Evolutionary conservation across 2,797 vertebrate species (phyloP).

Genomic region (Sarcophilus harrisii): DNA sequence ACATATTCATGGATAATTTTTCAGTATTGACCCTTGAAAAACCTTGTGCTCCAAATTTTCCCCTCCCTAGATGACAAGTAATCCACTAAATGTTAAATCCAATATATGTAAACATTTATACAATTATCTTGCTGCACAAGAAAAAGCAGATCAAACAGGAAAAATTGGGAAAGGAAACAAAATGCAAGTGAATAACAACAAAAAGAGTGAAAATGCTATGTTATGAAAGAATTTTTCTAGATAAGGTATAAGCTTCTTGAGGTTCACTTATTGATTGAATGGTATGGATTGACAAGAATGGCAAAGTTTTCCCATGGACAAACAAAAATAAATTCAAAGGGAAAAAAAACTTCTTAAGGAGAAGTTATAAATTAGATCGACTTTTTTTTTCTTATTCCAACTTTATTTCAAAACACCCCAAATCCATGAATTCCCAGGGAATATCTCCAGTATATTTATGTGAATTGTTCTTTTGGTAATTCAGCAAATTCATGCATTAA

Average conservation of each 20-base stretch:
- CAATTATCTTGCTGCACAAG: no score
- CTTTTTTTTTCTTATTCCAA: background rate
- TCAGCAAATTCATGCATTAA: conserved; percentile 30
- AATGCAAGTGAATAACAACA: no score
- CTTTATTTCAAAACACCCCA: no score
- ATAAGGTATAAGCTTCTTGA: background rate
- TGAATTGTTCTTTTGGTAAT: background rate
- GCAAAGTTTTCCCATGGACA: background rate
- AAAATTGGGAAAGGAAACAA: no score
- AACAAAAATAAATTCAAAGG: background rate
- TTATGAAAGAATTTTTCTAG: background rate
- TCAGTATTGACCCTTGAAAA: no score
- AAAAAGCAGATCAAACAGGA: no score
- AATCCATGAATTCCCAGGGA: background rate
- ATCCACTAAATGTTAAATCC: no score
- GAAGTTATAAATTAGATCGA: background rate
- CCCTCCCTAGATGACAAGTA: no score
- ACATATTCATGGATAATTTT: no score
- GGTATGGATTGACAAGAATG: conserved; percentile 8
- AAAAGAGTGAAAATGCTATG: no score
- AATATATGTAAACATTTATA: no score
- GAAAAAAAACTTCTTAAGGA: background rate
- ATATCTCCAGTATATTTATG: conserved; percentile 14
- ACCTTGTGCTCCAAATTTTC: no score
- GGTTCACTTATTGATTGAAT: background rate